phyloP scores from a whole-genome alignment of 2,113 vertebrate genomes.

The Corythornis vintsioides region DNA sequence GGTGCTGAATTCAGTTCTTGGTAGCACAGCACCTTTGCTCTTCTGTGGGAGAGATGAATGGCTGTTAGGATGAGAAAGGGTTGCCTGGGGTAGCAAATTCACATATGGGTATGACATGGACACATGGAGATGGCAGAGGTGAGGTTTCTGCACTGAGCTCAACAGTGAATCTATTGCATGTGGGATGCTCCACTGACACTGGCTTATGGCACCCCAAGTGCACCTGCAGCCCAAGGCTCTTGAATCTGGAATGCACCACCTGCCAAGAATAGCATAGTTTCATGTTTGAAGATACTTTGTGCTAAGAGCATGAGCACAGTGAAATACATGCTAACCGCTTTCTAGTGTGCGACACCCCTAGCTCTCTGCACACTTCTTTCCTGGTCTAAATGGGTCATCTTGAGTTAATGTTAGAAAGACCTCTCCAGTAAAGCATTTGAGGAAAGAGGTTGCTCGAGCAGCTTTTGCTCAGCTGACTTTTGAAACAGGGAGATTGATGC shows the following conservation, averaged over 20 bases:
- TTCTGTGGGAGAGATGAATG: not conserved
- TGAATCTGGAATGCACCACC: not conserved
- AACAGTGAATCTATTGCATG: accelerated
- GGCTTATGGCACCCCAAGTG: not conserved
- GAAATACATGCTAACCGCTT: not conserved
- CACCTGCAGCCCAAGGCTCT: not conserved
- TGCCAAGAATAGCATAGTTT: not conserved
- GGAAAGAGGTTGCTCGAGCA: not conserved
- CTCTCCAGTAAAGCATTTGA: not conserved
- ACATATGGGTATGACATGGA: accelerated
- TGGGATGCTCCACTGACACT: not conserved
- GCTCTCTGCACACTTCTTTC: not conserved
- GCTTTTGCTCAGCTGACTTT: not conserved
- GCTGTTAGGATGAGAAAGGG: not conserved
- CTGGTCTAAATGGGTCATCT: not conserved
- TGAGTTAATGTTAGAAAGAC: not conserved
- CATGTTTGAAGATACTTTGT: not conserved
- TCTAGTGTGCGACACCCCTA: not conserved
- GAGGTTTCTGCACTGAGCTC: not conserved
- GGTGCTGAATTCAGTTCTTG: not conserved
- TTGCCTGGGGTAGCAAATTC: not conserved
- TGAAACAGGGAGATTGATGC: not conserved
- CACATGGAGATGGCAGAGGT: not conserved
- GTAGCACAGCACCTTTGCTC: not conserved
- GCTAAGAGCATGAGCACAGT: not conserved